Percentiles rank a stretch among this genome's conserved stretches.
Evolutionary conservation across 1,140 invertebrate genomes (phyloP).

Genomic region (Homalodisca vitripennis): DNA sequence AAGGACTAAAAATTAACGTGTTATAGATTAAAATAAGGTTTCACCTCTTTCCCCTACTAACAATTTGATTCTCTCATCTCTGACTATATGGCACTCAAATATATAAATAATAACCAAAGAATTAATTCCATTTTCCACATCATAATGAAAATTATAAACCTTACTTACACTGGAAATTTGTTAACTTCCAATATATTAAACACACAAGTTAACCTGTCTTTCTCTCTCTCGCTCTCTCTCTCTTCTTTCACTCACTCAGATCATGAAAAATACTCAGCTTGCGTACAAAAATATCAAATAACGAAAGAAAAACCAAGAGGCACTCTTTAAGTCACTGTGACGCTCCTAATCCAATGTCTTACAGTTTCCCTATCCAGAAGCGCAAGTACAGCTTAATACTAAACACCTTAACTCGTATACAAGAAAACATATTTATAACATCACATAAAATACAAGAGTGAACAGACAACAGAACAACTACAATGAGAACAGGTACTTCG

Average conservation of each 20-base stretch:
- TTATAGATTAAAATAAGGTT: too few species aligned
- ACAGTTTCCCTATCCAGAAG: neutral
- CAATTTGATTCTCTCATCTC: too few species aligned
- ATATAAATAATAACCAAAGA: neutral
- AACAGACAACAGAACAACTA: slow-evolving; percentile 4
- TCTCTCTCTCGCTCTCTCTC: neutral
- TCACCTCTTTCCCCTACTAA: too few species aligned
- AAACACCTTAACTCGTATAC: neutral
- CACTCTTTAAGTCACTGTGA: neutral
- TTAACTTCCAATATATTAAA: neutral
- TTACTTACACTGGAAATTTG: too few species aligned
- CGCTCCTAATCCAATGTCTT: neutral
- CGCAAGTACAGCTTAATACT: neutral
- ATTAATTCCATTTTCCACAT: neutral
- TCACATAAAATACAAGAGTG: neutral
- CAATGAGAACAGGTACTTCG: neutral
- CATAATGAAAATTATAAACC: neutral
- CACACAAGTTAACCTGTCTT: neutral
- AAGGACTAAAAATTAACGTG: too few species aligned
- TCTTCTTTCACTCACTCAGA: neutral
- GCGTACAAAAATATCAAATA: slow-evolving; percentile 13
- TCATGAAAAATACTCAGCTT: neutral
- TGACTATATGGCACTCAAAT: neutral
- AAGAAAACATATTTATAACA: slow-evolving; percentile 17
- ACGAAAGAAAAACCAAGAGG: neutral